Percentiles rank a stretch among this genome's conserved stretches.
Evolutionary conservation across 2,888 invertebrate genomes (phyloP).

Genomic region (Leptinotarsa tumamoca): DNA sequence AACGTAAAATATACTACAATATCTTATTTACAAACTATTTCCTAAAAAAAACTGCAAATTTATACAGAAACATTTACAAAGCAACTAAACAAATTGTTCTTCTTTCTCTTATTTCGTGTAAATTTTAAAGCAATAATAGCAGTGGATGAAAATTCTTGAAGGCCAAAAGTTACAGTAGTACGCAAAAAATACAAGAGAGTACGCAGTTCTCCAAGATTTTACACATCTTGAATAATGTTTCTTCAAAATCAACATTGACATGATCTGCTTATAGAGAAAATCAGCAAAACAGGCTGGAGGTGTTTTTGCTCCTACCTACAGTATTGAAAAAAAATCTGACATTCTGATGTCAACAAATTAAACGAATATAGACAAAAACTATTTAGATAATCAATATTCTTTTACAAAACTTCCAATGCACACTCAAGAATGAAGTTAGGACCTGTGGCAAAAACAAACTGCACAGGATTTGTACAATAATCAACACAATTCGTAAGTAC

Average conservation of each 20-base stretch:
- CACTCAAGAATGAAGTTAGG: too few relatives aligned
- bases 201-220: neutral
- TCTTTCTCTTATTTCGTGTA: neutral
- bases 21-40: slow-evolving; percentile 4
- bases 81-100: slow-evolving; percentile 2
- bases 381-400: neutral
- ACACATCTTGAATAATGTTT: neutral
- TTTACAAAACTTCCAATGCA: too few relatives aligned
- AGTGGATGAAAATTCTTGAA: neutral
- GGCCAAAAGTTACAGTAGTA: neutral
- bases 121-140: neutral
- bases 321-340: neutral
- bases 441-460: neutral
- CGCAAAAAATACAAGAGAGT: neutral
- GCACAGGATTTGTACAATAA: neutral
- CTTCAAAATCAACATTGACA: neutral
- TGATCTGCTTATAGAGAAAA: neutral
- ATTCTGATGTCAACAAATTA: neutral
- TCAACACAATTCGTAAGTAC: neutral
- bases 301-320: too few relatives aligned
- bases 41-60: neutral
- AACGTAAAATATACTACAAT: slow-evolving; percentile 5
- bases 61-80: slow-evolving; percentile 6
- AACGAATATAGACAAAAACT: neutral
- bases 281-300: neutral